These are phyloP conservation scores for Eupeodes luniger DNA, from an alignment of 2,888 invertebrate genomes.

Conservation along the genomic window DNA sequence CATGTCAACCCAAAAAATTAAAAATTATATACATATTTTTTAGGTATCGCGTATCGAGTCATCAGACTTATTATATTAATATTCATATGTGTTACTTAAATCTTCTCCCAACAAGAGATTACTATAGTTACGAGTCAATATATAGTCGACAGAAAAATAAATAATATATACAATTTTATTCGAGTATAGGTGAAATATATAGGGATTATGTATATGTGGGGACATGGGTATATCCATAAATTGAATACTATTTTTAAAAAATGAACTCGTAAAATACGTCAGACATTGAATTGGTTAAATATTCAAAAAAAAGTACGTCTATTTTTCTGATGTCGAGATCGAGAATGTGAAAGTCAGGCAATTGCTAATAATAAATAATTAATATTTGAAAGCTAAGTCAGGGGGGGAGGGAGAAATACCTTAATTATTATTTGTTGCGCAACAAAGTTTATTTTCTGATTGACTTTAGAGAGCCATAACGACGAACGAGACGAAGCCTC, in stretches of 20 bases:
- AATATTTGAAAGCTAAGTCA: constrained; percentile 11
- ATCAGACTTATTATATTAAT: constrained; percentile 67
- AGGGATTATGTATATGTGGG: constrained; percentile 28
- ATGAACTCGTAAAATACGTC: constrained; percentile 34
- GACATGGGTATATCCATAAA: not conserved
- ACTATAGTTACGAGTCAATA: constrained; percentile 30
- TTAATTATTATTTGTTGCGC: constrained; percentile 5
- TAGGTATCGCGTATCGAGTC: constrained; percentile 64
- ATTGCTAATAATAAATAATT: no score
- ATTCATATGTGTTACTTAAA: constrained; percentile 66
- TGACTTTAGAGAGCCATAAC: not conserved
- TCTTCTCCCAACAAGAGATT: constrained; percentile 60
- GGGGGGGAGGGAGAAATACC: not conserved
- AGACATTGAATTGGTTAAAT: constrained; percentile 45
- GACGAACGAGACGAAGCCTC: not conserved
- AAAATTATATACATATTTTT: constrained; percentile 66
- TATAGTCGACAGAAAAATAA: constrained; percentile 21
- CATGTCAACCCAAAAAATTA: constrained; percentile 73
- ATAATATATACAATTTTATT: not conserved
- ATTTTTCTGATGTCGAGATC: not conserved
- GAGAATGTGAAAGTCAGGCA: constrained; percentile 20
- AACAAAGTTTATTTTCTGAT: not conserved
- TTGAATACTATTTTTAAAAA: constrained; percentile 40
- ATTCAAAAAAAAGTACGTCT: not conserved
- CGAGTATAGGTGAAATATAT: not conserved